A percentile compares a stretch with the other conserved stretches of the same genome.
phyloP scores from a whole-genome alignment of 2,113 vertebrate species.

The Amblyopsis rosae region DNA sequence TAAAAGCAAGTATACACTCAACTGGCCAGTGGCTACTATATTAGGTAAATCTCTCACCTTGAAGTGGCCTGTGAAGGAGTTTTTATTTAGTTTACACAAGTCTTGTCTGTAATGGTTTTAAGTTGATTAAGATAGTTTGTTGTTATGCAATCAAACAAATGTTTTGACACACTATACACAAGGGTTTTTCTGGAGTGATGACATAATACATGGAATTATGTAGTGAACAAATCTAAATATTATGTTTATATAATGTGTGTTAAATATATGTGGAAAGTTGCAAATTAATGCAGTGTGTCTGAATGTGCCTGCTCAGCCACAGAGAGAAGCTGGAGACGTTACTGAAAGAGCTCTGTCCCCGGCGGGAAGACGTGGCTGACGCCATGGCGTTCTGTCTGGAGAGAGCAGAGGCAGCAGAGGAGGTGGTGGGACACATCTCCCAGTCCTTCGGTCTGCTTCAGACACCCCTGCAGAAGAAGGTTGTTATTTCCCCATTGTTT shows the following conservation, averaged over 20 bases:
- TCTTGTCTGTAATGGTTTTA: too few relatives aligned
- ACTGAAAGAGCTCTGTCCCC: conserved; percentile 71
- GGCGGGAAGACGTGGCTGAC: conserved; percentile 66
- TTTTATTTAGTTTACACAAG: too few relatives aligned
- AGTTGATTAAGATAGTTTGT: too few relatives aligned
- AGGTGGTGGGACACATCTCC: conserved; percentile 76
- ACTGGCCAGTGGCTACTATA: too few relatives aligned
- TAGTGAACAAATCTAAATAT: too few relatives aligned
- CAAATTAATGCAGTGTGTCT: neutral
- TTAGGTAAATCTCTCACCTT: too few relatives aligned
- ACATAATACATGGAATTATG: too few relatives aligned
- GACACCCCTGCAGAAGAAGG: conserved; percentile 79
- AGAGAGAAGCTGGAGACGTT: conserved; percentile 73
- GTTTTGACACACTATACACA: too few relatives aligned
- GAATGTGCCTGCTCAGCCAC: conserved; percentile 60
- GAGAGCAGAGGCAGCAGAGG: conserved; percentile 79
- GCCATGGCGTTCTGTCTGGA: conserved; percentile 81
- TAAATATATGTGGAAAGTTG: neutral
- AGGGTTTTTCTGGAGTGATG: too few relatives aligned
- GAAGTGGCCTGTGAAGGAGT: too few relatives aligned
- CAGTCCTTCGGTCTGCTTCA: conserved; percentile 76
- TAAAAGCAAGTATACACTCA: too few relatives aligned
- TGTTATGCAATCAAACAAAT: too few relatives aligned
- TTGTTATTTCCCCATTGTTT: neutral
- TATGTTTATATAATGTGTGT: neutral